Evolutionary conservation across 1,140 invertebrate species (phyloP), one percentile per base, ranked within the genome.

Genomic region (Vollenhovia emeryi): DNA sequence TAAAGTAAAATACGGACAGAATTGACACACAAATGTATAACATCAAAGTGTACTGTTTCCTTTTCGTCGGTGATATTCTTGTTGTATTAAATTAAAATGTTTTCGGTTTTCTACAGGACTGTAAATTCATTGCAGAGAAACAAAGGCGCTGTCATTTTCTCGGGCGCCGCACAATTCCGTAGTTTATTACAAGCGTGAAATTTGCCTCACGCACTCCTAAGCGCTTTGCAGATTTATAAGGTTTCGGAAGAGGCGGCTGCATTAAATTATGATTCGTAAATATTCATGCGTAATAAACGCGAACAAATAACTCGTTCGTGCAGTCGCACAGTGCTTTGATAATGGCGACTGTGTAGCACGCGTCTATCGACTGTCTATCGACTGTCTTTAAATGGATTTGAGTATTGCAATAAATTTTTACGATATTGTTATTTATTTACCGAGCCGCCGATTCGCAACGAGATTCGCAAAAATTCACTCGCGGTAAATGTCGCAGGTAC

Each of bases 321-420:
- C 76, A 76, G 18, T 52, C 52, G 36, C 36, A 13, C 68, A 59
- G 24, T 30, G 68, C 30, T 21, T 1, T 40, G 27, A 15, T 36
- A 33, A 45, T 30, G 27, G 13, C 62, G 30, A 66, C 15, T 11
- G 11, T 3, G 76, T 33, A 40, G 45, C 21, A 15, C 24, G 21
- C 27, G 15, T 43, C n/a, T n/a, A n/a, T n/a, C n/a, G 13, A 27
- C n/a, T 62, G 18, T 36, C 68, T 9, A 3, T 27, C 15, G 21
- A 40, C 50, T 8, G 45, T 57, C 45, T 84, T 50, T 30, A 68
- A 84, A 84, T 75, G 21, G 60, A 86, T 85, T 86, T 66, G 50
- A 84, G 64, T 84, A 76, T 68, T 55, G 68, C 69, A 27, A 84
- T 86, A 74, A 84, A 85, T 21, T 85, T 86, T 86, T 86, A 86